Conservation (phyloP, 2,797 vertebrate genomes). For the Sarcoramphus papa region DNA sequence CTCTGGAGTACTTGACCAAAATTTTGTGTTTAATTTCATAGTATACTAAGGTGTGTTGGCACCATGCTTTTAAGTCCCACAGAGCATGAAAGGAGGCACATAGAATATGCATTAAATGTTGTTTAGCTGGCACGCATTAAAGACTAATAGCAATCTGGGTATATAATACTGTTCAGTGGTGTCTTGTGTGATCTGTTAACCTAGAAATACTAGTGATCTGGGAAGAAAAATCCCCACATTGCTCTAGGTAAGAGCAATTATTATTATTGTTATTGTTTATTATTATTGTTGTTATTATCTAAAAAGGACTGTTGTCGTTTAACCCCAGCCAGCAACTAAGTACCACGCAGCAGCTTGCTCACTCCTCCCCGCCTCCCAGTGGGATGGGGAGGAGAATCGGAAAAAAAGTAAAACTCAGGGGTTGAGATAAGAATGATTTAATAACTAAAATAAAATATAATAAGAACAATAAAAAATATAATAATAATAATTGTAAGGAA, state of each 20-base stretch:
- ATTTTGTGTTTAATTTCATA: neutral
- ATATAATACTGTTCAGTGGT: neutral
- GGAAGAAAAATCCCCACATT: neutral
- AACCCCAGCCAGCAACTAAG: no score
- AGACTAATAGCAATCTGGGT: neutral
- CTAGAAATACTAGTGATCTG: neutral
- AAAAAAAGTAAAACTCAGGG: no score
- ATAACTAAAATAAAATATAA: no score
- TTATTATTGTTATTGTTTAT: no score
- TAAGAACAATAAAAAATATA: no score
- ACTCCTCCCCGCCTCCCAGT: no score
- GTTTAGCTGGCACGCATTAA: neutral
- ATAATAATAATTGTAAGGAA: no score
- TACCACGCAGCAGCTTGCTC: no score
- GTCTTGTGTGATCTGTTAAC: neutral
- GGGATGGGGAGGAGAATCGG: no score
- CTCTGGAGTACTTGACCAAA: neutral
- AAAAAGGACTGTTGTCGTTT: no score
- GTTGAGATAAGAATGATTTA: no score
- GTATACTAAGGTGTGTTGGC: neutral
- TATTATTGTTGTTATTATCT: no score
- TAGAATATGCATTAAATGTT: neutral
- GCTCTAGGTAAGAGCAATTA: neutral
- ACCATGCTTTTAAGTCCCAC: neutral
- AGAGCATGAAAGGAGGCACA: neutral